These are phyloP conservation scores for Aptenodytes patagonicus DNA, from an alignment of 2,113 vertebrate genomes.

Conservation along the genomic window DNA sequence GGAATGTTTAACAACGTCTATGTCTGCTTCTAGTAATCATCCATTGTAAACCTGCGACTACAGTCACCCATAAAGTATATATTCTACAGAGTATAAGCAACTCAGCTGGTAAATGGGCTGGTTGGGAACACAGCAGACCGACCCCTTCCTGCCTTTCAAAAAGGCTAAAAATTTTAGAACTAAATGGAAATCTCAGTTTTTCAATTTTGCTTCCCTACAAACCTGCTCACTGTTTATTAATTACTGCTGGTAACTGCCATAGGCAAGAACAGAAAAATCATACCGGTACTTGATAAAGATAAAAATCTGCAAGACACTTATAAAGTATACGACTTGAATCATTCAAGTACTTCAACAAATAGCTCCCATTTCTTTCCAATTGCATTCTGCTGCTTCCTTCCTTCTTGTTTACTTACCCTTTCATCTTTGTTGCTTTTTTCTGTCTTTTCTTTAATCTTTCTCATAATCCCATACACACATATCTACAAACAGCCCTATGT, in stretches of 20 bases:
- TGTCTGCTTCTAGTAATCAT: neutral
- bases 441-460: neutral
- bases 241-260: neutral
- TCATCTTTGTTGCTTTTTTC: neutral
- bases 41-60: neutral
- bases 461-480: neutral
- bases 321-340: neutral
- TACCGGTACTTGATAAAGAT: neutral
- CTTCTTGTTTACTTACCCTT: neutral
- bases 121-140: neutral
- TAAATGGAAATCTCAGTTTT: neutral
- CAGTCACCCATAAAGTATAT: neutral
- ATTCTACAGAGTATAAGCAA: neutral
- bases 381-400: neutral
- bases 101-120: neutral
- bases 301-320: neutral
- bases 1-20: neutral
- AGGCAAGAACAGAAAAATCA: neutral
- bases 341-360: neutral
- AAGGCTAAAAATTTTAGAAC: neutral
- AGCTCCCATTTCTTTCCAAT: neutral
- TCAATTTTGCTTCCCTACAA: neutral
- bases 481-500: neutral
- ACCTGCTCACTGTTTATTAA: neutral
- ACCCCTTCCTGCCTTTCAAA: neutral